Evolutionary conservation across 2,888 invertebrate genomes (phyloP), one percentile per base, ranked within the genome.

Genomic region (Tigriopus californicus): DNA sequence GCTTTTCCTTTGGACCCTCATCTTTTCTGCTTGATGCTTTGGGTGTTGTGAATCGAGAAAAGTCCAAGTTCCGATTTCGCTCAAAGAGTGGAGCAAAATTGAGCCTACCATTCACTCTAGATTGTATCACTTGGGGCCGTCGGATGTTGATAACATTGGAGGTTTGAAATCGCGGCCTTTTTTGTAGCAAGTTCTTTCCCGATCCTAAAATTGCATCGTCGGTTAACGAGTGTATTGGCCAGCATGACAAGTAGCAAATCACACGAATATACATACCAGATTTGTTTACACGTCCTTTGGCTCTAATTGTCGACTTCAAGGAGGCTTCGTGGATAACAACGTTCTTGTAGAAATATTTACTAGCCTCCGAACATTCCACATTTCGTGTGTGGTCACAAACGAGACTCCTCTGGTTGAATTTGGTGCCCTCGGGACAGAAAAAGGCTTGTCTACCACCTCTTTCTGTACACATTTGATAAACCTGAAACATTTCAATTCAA

Each of bases 391-490:
- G 44, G 24, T 56, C 56, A 22, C 56, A 56, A 15, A 56, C 56
- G n/a, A 56, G 20, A 20, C 46, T 56, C 6, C 44, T 12, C 22
- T 56, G 56, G 44, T 46, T 56, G 44, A 56, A 56, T 22, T 46
- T 42, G 13, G 56, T 56, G 11, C 56, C 25, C 10, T 41, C 46
- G 11, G 56, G 56, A 56, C 56, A 56, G n/a, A 56, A 46, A n/a
- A 56, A 56, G 56, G 25, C 41, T n/a, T 33, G 42, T n/a, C 41
- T 15, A 11, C 56, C 56, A 20, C 49, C 49, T 2, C 56, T 41
- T 56, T 18, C 44, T 10, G 42, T 56, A 5, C 56, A 56, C 56
- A 56, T 56, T n/a, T 56, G 46, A 24, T 56, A 56, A 5, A 56
- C 56, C 56, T 56, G 13, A 13, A 4, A 10, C 20, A 51, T 33